Evolutionary conservation across 2,113 vertebrate species (phyloP).

Genomic region (Salvelinus alpinus): DNA sequence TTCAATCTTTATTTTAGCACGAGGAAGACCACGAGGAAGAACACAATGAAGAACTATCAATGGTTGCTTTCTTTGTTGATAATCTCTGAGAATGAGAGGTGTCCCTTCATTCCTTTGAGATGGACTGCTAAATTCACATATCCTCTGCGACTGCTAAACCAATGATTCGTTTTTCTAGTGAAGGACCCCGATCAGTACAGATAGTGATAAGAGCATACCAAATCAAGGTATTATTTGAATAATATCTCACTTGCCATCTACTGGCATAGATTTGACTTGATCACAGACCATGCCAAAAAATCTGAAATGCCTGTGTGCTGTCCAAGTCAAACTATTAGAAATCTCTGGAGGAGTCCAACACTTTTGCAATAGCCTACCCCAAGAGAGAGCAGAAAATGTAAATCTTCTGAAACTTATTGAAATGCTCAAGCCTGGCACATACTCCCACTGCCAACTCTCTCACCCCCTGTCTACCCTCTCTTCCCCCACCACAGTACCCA

Average conservation of each 20-base stretch:
- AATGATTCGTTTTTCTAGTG: neutral
- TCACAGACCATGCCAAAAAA: slow-evolving; percentile 28
- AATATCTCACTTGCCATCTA: slow-evolving; percentile 5
- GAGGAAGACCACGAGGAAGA: neutral
- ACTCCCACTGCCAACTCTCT: slow-evolving; percentile 34
- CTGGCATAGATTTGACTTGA: slow-evolving; percentile 34
- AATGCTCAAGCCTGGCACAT: slow-evolving; percentile 20
- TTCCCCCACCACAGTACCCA: neutral
- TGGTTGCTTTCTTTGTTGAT: neutral
- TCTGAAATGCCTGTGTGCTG: slow-evolving; percentile 15
- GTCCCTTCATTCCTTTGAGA: neutral
- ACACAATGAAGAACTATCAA: neutral
- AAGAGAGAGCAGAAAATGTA: neutral
- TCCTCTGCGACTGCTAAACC: neutral
- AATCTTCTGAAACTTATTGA: neutral
- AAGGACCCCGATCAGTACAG: neutral
- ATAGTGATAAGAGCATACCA: neutral
- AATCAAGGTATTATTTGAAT: neutral
- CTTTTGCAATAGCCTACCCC: neutral
- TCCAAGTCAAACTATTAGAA: neutral
- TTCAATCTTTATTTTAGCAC: too few species aligned
- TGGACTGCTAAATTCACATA: neutral
- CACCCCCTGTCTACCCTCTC: slow-evolving; percentile 20
- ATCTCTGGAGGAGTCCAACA: slow-evolving; percentile 5
- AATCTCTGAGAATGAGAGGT: neutral